Conservation (phyloP, 2,113 vertebrate genomes). For the Calyptomena viridis region DNA sequence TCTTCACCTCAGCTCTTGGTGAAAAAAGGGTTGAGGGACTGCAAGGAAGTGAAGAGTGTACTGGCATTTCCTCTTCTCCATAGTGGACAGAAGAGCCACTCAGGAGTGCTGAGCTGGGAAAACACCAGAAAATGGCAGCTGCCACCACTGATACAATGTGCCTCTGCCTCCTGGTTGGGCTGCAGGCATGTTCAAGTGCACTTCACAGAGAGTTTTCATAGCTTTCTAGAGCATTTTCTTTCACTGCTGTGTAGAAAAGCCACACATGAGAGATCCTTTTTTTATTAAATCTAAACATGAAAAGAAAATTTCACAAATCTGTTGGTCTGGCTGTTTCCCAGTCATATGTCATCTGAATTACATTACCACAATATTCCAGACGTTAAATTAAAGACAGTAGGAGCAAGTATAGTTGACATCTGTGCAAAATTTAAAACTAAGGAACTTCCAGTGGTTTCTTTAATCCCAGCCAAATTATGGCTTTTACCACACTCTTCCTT, state of each 20-base stretch:
- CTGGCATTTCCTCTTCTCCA: neutral
- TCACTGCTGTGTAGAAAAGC: neutral
- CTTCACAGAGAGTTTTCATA: neutral
- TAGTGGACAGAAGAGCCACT: neutral
- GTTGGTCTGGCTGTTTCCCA: conserved; percentile 62
- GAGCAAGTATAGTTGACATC: conserved; percentile 64
- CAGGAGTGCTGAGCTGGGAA: neutral
- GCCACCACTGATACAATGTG: neutral
- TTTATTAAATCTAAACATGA: conserved; percentile 56
- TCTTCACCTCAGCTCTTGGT: neutral
- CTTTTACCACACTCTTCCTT: conserved; percentile 65
- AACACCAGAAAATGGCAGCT: neutral
- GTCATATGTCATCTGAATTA: conserved; percentile 57
- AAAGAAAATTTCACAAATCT: conserved; percentile 64
- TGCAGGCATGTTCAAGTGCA: neutral
- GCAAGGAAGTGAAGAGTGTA: neutral
- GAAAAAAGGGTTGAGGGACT: neutral
- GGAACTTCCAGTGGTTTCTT: conserved; percentile 70
- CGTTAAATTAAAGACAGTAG: conserved; percentile 65
- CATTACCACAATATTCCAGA: conserved; percentile 61
- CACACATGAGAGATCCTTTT: neutral
- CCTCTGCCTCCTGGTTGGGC: neutral
- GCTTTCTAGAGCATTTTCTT: conserved; percentile 11
- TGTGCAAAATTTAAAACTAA: conserved; percentile 66
- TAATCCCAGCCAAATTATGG: conserved; percentile 62